phyloP scores from a whole-genome alignment of 2,797 vertebrate species.

The Spheniscus humboldti region DNA sequence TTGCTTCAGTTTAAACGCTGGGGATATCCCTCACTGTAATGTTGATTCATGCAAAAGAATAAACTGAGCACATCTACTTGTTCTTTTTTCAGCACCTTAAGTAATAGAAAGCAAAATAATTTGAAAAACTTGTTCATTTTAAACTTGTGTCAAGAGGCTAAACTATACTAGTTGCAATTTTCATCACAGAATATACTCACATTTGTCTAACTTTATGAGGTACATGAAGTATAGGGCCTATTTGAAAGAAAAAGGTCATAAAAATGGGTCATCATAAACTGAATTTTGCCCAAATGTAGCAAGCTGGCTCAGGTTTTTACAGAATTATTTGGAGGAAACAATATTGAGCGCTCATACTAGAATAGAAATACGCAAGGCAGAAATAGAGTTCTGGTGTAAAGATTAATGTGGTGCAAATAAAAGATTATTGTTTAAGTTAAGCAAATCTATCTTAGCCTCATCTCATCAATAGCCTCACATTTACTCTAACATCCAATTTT shows the following conservation, averaged over 20 bases:
- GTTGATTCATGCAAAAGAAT: constrained; percentile 27
- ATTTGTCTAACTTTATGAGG: constrained; percentile 61
- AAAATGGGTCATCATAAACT: neutral
- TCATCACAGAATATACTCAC: constrained; percentile 64
- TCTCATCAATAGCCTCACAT: neutral
- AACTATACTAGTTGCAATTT: constrained; percentile 51
- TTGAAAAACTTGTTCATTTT: constrained; percentile 59
- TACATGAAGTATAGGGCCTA: neutral
- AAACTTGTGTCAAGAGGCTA: constrained; percentile 63
- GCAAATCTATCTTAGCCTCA: neutral
- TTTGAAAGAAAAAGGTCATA: constrained; percentile 24
- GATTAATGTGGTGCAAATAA: neutral
- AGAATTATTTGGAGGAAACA: neutral
- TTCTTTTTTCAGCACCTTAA: constrained; percentile 51
- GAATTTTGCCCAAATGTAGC: neutral
- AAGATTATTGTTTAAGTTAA: constrained; percentile 23
- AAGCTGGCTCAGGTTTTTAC: neutral
- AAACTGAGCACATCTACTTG: neutral
- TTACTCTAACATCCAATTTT: neutral
- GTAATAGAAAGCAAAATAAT: constrained; percentile 29
- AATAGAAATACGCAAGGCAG: neutral
- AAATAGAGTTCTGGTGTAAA: neutral
- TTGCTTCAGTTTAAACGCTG: constrained; percentile 25
- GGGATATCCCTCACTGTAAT: constrained; percentile 46
- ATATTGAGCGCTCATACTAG: neutral